Evolutionary conservation across 2,113 vertebrate species (phyloP).

Genomic region (Pao palembangensis): DNA sequence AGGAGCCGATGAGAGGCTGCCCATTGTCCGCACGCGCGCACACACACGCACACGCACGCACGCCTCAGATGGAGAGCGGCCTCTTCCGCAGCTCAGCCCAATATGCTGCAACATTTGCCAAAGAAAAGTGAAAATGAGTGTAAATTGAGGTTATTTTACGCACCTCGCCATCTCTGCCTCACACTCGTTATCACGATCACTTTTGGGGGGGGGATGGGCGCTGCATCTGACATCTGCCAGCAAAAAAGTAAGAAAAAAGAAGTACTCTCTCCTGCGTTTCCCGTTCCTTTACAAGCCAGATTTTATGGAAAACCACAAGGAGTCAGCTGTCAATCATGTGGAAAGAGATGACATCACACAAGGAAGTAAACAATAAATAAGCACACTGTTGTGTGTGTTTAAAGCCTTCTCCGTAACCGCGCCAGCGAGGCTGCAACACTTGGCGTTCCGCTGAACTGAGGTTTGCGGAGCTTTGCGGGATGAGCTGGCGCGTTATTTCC

Average conservation of each 20-base stretch:
- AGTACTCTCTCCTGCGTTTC: constrained; percentile 28
- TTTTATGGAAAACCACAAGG: no score
- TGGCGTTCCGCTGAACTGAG: no score
- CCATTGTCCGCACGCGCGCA: constrained; percentile 76
- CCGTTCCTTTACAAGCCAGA: no score
- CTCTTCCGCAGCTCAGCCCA: constrained; percentile 62
- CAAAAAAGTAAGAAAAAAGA: constrained; percentile 34
- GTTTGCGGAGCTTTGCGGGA: no score
- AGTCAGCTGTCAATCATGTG: no score
- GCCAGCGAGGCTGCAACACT: no score
- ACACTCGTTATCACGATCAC: constrained; percentile 69
- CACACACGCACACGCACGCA: constrained; percentile 45
- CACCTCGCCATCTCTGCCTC: constrained; percentile 64
- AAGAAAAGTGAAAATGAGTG: constrained; percentile 83
- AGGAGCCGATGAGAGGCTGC: constrained; percentile 65
- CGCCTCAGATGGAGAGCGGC: constrained; percentile 43
- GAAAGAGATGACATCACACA: no score
- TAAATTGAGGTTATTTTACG: constrained; percentile 79
- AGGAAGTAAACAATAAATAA: no score
- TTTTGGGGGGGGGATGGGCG: constrained; percentile 2
- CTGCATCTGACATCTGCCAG: constrained; percentile 37
- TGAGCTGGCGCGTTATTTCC: no score
- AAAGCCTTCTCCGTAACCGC: no score
- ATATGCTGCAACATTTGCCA: constrained; percentile 75
- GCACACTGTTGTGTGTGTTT: no score